A percentile compares a stretch with the other conserved stretches of the same genome.
These are phyloP conservation scores for Gasteruption jaculator DNA, from an alignment of 2,888 invertebrate genomes.

Conservation along the genomic window DNA sequence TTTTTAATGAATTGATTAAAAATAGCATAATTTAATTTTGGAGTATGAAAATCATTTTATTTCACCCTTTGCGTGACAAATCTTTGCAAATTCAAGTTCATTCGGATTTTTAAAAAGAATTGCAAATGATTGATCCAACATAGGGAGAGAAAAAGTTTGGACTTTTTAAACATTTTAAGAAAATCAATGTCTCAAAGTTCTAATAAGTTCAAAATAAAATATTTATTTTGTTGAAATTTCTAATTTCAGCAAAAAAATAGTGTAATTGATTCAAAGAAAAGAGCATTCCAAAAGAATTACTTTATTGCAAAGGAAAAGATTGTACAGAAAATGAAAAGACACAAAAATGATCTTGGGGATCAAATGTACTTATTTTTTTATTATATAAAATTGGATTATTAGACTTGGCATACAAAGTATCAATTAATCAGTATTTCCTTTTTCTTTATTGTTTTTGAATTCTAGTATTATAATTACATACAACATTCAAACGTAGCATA, in stretches of 20 bases:
- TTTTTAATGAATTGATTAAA: too few relatives aligned
- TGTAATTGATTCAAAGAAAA: slow-evolving; percentile 21
- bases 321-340: slow-evolving; percentile 22
- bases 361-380: slow-evolving; percentile 31
- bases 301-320: slow-evolving; percentile 12
- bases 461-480: slow-evolving; percentile 49
- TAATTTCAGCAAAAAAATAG: slow-evolving; percentile 6
- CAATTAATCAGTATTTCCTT: slow-evolving; percentile 37
- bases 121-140: too few relatives aligned
- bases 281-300: slow-evolving; percentile 6
- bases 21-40: too few relatives aligned
- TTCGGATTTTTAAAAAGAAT: too few relatives aligned
- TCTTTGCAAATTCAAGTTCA: too few relatives aligned
- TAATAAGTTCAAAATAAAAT: too few relatives aligned
- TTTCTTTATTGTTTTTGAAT: slow-evolving; percentile 37
- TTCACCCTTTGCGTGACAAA: too few relatives aligned
- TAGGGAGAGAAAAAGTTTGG: too few relatives aligned
- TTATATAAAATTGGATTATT: slow-evolving; percentile 45
- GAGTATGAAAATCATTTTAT: too few relatives aligned
- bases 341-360: slow-evolving; percentile 19
- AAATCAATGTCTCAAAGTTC: too few relatives aligned
- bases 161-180: too few relatives aligned
- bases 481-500: slow-evolving; percentile 50
- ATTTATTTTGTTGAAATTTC: too few relatives aligned
- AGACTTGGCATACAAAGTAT: slow-evolving; percentile 47